A percentile compares a stretch with the other conserved stretches of the same genome.
Evolutionary conservation across 2,797 vertebrate species (phyloP).

Genomic region (Hoplostethus mediterraneus): DNA sequence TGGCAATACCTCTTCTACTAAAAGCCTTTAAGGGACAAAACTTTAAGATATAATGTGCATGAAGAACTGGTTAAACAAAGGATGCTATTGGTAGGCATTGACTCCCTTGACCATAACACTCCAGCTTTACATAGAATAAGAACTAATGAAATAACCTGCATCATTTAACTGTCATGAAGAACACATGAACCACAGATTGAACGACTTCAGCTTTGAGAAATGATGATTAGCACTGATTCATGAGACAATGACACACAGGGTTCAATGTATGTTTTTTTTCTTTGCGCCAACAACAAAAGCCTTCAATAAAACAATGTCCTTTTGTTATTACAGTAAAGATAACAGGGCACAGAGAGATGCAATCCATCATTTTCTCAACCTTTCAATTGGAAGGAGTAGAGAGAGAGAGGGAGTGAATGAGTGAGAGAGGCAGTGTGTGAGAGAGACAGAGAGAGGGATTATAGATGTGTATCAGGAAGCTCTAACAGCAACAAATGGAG

Average conservation of each 20-base stretch:
- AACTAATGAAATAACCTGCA: too few species aligned
- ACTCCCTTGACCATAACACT: too few species aligned
- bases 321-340: not conserved
- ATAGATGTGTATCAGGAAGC: constrained; percentile 35
- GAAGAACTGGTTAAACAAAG: too few species aligned
- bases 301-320: not conserved
- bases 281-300: not conserved
- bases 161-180: too few species aligned
- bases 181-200: too few species aligned
- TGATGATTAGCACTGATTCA: not conserved
- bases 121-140: too few species aligned
- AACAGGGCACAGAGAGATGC: constrained; percentile 4
- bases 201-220: too few species aligned
- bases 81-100: too few species aligned
- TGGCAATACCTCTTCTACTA: not conserved
- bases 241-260: not conserved
- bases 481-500: constrained; percentile 38
- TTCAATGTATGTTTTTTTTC: not conserved
- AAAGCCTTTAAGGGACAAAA: too few species aligned
- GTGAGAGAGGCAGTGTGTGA: not conserved
- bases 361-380: constrained; percentile 5
- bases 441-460: constrained; percentile 14
- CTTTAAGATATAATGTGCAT: too few species aligned
- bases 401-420: not conserved
- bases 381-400: not conserved